phyloP scores from a whole-genome alignment of 2,888 invertebrate species.

The Onchidella celtica region DNA sequence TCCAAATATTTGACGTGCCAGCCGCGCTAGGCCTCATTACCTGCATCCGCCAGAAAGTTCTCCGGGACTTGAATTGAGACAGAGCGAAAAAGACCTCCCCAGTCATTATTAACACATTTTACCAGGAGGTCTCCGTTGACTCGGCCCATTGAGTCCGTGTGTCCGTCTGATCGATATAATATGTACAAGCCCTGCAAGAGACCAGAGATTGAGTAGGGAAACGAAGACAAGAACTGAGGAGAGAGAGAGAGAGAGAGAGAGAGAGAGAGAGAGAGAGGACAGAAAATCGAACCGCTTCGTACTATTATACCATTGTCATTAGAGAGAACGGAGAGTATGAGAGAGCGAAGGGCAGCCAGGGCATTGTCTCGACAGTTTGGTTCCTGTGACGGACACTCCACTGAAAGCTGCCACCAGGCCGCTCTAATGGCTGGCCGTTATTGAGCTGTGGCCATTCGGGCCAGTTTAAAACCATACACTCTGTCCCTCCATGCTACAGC shows the following conservation, averaged over 20 bases:
- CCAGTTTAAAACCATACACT: background rate
- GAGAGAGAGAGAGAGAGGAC: slow-evolving; percentile 8
- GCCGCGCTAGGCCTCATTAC: no score
- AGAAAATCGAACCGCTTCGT: background rate
- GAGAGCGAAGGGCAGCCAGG: background rate
- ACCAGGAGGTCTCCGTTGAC: background rate
- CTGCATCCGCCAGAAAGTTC: no score
- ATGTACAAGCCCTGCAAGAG: no score
- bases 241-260: background rate
- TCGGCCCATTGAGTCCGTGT: background rate
- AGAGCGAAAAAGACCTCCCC: no score
- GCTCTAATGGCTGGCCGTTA: background rate
- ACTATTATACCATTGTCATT: background rate
- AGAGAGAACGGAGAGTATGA: background rate
- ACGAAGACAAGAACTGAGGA: background rate
- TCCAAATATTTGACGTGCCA: no score
- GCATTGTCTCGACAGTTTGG: background rate
- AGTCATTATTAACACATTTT: background rate
- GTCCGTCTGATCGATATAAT: background rate
- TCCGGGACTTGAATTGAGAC: no score
- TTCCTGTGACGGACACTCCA: background rate
- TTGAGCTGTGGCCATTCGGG: background rate
- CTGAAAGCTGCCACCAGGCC: background rate
- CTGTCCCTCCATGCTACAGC: background rate
- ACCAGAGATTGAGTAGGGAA: background rate